Base-by-base conservation (phyloP, 2,113 vertebrate species). In the Hemibagrus wyckioides region DNA sequence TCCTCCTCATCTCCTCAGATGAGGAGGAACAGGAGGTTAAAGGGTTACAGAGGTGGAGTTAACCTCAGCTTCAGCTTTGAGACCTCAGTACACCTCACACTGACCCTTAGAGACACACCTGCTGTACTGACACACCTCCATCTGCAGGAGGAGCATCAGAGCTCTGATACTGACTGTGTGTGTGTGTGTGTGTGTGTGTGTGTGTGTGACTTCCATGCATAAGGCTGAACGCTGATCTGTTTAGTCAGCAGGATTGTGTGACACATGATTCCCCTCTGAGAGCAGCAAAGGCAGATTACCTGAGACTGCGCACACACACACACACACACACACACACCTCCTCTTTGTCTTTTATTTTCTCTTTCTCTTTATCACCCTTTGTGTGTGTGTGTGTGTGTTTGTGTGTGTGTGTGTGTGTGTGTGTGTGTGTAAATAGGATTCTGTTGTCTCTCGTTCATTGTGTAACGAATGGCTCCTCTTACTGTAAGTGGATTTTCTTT, bases 401-500 rank as follows among this genome's bases (percentile, higher is more conserved):
- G 36, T 75, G 41, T 76, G 41, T 75, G 41, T 75, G 71, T 48
- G 73, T 75, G 71, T 21, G n/a, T 21, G 76, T 54, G 50, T 54
- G 48, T 79, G 76, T 54, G 76, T 54, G 50, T 54, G 30, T 33
- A 4, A 30, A 54, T 21, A 11, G 30, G 39, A 13, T 23, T 23
- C 50, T 80, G n/a, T 48, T 76, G 17, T 41, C 54, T 54, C 65
- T 65, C 69, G 33, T 10, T 89, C 54, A 50, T 83, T 86, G 75
- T 88, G 86, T 90, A 81, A 87, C 67, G 85, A 87, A 91, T 82
- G 85, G 52, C 69, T 73, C 88, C 41, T 52, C 39, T 90, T 82
- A 90, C 87, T 90, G 83, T 89, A 87, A 90, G 87, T 90, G 77
- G 76, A 76, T 87, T 90, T 88, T 84, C 41, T 84, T 84, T 69